Conservation (phyloP, 2,113 vertebrate genomes). For the Cyanoderma ruficeps region DNA sequence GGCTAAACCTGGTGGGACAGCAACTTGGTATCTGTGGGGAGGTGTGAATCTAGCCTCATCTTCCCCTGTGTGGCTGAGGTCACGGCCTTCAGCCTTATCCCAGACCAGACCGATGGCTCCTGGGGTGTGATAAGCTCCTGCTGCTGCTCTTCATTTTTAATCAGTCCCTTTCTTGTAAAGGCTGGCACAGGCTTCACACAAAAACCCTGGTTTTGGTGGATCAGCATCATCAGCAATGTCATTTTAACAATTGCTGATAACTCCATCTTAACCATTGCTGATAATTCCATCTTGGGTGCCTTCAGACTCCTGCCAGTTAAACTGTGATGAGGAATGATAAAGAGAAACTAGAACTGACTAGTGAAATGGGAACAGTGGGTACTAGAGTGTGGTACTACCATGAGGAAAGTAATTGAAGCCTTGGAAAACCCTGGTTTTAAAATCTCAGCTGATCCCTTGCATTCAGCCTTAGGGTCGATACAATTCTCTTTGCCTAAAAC, state of each 20-base stretch:
- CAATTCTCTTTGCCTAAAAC: constrained; percentile 1
- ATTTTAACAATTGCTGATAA: not conserved
- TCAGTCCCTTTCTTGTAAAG: not conserved
- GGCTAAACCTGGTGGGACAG: not conserved
- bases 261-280: not conserved
- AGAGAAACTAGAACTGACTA: not conserved
- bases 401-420: not conserved
- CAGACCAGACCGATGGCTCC: not conserved
- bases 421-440: not conserved
- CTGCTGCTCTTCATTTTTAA: not conserved
- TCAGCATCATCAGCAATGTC: not conserved
- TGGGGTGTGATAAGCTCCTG: not conserved
- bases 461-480: not conserved
- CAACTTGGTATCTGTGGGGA: not conserved
- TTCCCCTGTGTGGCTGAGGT: not conserved
- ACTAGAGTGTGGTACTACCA: not conserved
- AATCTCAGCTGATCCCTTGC: not conserved
- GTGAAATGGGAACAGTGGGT: not conserved
- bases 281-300: not conserved
- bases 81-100: not conserved
- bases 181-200: not conserved
- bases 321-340: not conserved
- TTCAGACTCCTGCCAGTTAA: not conserved
- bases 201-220: not conserved
- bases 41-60: not conserved